Evolutionary conservation across 2,113 vertebrate genomes (phyloP).

Genomic region (Ahaetulla prasina): DNA sequence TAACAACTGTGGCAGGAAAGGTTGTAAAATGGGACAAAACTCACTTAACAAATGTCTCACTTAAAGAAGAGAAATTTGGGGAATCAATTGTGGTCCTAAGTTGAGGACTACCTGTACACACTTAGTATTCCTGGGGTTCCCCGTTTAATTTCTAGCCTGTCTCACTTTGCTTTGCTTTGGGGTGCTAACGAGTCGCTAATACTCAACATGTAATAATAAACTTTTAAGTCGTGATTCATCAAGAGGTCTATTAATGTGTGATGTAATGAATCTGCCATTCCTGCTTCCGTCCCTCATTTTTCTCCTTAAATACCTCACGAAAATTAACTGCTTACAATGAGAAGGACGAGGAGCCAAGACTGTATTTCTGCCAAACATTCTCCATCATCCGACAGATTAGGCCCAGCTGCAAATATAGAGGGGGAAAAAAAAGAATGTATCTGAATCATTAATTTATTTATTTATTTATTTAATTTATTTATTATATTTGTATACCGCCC

Average conservation of each 20-base stretch:
- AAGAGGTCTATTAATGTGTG: neutral
- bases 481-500: too few relatives aligned
- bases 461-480: too few relatives aligned
- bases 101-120: too few relatives aligned
- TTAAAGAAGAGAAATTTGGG: too few relatives aligned
- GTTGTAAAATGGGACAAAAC: too few relatives aligned
- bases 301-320: neutral
- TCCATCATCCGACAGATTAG: conserved; percentile 86
- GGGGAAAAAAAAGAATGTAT: neutral
- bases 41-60: too few relatives aligned
- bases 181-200: neutral
- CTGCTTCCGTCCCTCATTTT: neutral
- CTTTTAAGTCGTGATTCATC: neutral
- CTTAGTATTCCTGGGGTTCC: neutral
- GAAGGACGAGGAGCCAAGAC: conserved; percentile 69
- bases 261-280: neutral
- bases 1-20: too few relatives aligned
- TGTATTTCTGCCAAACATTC: conserved; percentile 81
- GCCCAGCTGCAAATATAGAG: conserved; percentile 76
- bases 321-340: conserved; percentile 77
- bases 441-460: too few relatives aligned
- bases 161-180: neutral
- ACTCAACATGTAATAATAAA: neutral
- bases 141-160: too few relatives aligned
- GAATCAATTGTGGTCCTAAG: too few relatives aligned